phyloP scores from a whole-genome alignment of 2,113 vertebrate species.

The Oryzias celebensis region DNA sequence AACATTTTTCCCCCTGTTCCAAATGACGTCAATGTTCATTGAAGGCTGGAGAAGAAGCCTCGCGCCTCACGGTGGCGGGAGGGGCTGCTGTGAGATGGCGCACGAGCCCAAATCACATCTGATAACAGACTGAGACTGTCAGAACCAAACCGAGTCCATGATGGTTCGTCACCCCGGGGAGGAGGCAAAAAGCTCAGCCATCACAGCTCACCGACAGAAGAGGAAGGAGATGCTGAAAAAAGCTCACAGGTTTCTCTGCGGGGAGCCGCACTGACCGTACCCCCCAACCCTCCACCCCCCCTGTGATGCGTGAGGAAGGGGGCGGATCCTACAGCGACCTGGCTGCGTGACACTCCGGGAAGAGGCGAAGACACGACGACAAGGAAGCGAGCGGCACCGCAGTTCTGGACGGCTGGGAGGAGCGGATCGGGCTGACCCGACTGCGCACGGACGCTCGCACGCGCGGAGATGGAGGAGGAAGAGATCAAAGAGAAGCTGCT shows the following conservation, averaged over 20 bases:
- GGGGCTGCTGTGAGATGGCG: too few species aligned
- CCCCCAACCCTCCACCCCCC: too few species aligned
- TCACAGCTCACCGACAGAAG: too few species aligned
- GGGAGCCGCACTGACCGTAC: constrained; percentile 30
- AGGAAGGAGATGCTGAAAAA: constrained; percentile 41
- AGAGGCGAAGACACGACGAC: constrained; percentile 51
- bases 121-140: too few species aligned
- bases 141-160: too few species aligned
- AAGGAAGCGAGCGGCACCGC: constrained; percentile 22
- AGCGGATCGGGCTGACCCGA: constrained; percentile 6
- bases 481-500: constrained; percentile 88
- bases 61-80: too few species aligned
- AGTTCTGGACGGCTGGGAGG: constrained; percentile 4
- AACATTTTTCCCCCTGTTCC: too few species aligned
- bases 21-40: too few species aligned
- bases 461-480: constrained; percentile 82
- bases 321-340: constrained; percentile 51
- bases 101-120: too few species aligned
- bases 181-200: too few species aligned
- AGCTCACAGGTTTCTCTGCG: constrained; percentile 30
- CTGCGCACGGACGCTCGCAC: constrained; percentile 30
- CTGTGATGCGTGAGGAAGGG: neutral
- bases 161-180: too few species aligned
- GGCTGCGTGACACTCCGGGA: constrained; percentile 73
- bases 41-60: too few species aligned